Percentiles rank a stretch among this genome's conserved stretches.
Evolutionary conservation across 1,140 invertebrate genomes (phyloP).

Genomic region (Pseudachorutes palmiensis): DNA sequence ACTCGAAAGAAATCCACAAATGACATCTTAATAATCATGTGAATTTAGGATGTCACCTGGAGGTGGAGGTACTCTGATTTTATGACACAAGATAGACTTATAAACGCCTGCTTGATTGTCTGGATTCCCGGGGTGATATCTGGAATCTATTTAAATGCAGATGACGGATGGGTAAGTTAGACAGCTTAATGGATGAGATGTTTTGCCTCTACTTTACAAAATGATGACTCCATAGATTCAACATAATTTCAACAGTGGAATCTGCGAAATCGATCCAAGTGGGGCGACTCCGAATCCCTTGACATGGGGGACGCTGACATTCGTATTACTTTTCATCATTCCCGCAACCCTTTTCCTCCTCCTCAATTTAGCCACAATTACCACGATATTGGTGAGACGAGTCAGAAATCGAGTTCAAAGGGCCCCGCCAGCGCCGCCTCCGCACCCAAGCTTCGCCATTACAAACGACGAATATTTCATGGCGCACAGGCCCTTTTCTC

Average conservation of each 20-base stretch:
- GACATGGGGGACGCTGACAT: neutral
- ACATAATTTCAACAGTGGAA: neutral
- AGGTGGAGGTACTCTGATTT: neutral
- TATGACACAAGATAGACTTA: neutral
- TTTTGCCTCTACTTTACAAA: too few relatives aligned
- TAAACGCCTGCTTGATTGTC: neutral
- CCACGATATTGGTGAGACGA: neutral
- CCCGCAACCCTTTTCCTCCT: neutral
- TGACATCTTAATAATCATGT: neutral
- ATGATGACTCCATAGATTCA: too few relatives aligned
- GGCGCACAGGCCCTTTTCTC: neutral
- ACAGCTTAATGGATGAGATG: too few relatives aligned
- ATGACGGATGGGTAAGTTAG: neutral
- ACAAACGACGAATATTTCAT: neutral
- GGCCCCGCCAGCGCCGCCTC: neutral
- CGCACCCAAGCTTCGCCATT: neutral
- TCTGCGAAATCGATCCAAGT: neutral
- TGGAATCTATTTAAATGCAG: neutral
- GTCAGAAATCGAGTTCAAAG: neutral
- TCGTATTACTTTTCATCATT: neutral
- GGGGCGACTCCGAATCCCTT: neutral
- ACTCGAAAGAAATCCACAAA: neutral
- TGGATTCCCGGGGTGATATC: neutral
- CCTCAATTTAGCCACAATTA: neutral
- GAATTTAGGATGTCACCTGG: neutral